Evolutionary conservation across 2,113 vertebrate genomes (phyloP).

Genomic region (Scomber scombrus): DNA sequence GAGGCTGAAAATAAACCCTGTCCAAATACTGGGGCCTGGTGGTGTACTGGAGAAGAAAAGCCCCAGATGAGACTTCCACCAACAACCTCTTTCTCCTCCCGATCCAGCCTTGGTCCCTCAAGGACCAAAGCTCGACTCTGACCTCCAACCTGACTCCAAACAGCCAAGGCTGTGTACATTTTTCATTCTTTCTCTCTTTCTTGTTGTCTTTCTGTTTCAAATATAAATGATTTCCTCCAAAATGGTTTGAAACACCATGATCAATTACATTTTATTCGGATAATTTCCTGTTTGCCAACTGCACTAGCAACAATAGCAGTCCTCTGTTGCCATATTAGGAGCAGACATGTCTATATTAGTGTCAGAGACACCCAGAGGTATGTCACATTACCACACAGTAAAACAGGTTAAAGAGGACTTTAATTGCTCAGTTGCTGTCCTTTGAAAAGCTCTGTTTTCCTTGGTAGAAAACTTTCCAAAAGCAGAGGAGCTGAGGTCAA

Average conservation of each 20-base stretch:
- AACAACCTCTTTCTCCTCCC: slow-evolving; percentile 47
- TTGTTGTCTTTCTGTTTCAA: slow-evolving; percentile 25
- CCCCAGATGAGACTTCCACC: slow-evolving; percentile 55
- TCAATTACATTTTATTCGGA: not conserved
- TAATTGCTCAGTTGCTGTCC: slow-evolving; percentile 73
- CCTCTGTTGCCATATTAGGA: slow-evolving; percentile 31
- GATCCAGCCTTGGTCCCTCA: slow-evolving; percentile 11
- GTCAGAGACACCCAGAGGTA: slow-evolving; percentile 65
- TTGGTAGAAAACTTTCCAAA: slow-evolving; percentile 63
- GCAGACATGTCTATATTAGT: slow-evolving; percentile 64
- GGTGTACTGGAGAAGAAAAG: slow-evolving; percentile 66
- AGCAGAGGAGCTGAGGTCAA: slow-evolving; percentile 61
- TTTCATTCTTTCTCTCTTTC: not conserved
- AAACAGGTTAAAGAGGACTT: slow-evolving; percentile 73
- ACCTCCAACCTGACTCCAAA: slow-evolving; percentile 34
- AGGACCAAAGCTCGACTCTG: slow-evolving; percentile 55
- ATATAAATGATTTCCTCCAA: slow-evolving; percentile 9
- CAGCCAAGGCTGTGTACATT: not conserved
- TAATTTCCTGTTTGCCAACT: slow-evolving; percentile 12
- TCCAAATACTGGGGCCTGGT: slow-evolving; percentile 72
- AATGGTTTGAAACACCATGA: slow-evolving; percentile 13
- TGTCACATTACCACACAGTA: slow-evolving; percentile 73
- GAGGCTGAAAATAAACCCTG: slow-evolving; percentile 78
- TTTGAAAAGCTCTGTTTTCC: slow-evolving; percentile 69
- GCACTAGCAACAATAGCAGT: not conserved